These are phyloP conservation scores for Delphinapterus leucas DNA, from an alignment of 2,113 vertebrate genomes.

Conservation along the genomic window DNA sequence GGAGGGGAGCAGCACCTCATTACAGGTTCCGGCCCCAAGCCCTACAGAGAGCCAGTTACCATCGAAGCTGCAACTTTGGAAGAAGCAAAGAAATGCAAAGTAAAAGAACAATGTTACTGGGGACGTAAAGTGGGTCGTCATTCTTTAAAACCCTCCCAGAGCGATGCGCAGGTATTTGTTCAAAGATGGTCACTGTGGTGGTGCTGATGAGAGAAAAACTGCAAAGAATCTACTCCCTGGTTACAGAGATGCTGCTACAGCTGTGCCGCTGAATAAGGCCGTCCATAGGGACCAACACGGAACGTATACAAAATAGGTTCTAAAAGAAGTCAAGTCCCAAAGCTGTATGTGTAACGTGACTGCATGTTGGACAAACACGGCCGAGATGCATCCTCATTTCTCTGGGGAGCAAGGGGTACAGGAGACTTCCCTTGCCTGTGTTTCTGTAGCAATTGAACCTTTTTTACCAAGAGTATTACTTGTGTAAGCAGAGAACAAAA, in stretches of 20 bases:
- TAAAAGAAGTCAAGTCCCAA: neutral
- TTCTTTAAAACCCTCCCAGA: neutral
- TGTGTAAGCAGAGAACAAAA: neutral
- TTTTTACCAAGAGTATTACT: neutral
- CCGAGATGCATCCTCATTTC: neutral
- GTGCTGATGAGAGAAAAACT: too few relatives aligned
- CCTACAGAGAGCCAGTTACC: neutral
- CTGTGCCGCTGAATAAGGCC: too few relatives aligned
- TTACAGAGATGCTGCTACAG: fast-evolving
- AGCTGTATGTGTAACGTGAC: fast-evolving
- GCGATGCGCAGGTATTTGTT: fast-evolving
- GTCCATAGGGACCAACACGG: fast-evolving
- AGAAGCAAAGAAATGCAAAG: neutral
- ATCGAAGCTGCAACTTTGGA: neutral
- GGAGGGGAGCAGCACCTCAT: neutral
- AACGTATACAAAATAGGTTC: fast-evolving
- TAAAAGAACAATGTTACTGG: neutral
- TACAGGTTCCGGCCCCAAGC: neutral
- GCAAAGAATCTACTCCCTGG: neutral
- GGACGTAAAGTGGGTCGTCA: neutral
- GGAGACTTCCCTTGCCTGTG: neutral
- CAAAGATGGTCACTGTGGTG: too few relatives aligned
- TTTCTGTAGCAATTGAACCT: neutral
- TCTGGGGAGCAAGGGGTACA: fast-evolving
- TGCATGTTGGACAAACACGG: too few relatives aligned